phyloP scores from a whole-genome alignment of 2,113 vertebrate species.

The Sturnus vulgaris region DNA sequence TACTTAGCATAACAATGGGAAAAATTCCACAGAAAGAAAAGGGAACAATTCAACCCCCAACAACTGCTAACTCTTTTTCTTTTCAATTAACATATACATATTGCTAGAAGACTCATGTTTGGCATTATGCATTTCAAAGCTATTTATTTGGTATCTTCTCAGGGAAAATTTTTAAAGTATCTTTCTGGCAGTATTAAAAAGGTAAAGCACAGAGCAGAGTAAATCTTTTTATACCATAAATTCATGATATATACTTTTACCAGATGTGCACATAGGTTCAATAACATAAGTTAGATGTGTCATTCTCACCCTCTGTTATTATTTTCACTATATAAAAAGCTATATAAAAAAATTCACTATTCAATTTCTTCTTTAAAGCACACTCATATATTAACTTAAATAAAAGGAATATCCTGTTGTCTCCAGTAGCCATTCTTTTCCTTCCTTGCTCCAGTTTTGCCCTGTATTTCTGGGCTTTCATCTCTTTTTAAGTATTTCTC shows the following conservation, averaged over 20 bases:
- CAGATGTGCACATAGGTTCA: neutral
- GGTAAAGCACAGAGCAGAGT: neutral
- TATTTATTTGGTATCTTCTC: neutral
- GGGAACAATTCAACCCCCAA: too few species aligned
- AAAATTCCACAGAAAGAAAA: too few species aligned
- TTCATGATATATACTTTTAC: neutral
- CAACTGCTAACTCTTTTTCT: too few species aligned
- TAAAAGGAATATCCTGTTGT: neutral
- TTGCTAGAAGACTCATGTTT: neutral
- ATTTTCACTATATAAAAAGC: neutral
- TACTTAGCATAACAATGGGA: too few species aligned
- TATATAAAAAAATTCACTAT: neutral
- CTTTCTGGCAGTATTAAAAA: neutral
- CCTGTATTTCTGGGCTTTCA: neutral
- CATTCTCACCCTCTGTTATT: neutral
- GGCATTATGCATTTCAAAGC: neutral
- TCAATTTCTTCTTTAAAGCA: neutral
- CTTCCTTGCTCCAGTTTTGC: neutral
- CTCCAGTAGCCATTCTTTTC: neutral
- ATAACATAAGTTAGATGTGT: neutral
- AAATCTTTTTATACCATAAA: neutral
- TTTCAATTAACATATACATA: neutral
- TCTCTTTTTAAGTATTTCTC: neutral
- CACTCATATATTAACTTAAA: neutral
- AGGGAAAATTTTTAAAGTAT: neutral